Base-by-base conservation (phyloP, 2,797 vertebrate genomes). In the Mallotus villosus region DNA sequence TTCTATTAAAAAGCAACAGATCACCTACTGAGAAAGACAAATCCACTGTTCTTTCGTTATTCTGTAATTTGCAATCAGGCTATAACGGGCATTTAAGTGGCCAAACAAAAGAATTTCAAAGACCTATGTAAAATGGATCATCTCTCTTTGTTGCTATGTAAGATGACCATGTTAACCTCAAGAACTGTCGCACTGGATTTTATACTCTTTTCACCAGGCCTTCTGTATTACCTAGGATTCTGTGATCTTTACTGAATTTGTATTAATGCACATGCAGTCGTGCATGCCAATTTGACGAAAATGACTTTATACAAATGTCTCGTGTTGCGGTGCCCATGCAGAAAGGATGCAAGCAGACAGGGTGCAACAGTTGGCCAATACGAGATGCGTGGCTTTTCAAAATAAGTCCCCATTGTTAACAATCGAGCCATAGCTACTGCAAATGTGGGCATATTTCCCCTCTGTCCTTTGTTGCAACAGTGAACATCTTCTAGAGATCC, bases 221-320 rank as follows among this genome's bases (percentile, higher is more conserved):
- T 64, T 78, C 37, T 41, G 37, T 41, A 11, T n/a, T 64, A 74
- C 78, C 72, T 79, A 81, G 80, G 72, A 89, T 89, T 86, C 16
- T 19, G 3, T 87, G 84, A 83, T 92, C 85, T 88, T 41, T 84
- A 88, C 81, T 91, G 90, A 89, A 85, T 92, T 92, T 89, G 82
- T 90, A 88, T 78, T 87, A 91, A 89, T 93, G 92, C 92, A 92
- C 93, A n/a, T n/a, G n/a, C n/a, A n/a, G n/a, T n/a, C n/a, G 92
- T 93, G 92, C 92, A 94, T 94, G 93, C 85, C 71, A 67, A 85
- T 76, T 77, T 72, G 68, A 75, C 79, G 77, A 74, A 70, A 72
- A 80, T 82, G 70, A 85, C 82, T 88, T 87, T 87, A 85, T 90
- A 88, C 84, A 86, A 84, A 84, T 87, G 88, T 91, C 84, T 85